These are phyloP conservation scores for Rapana venosa DNA, from an alignment of 2,888 invertebrate species.

Conservation along the genomic window DNA sequence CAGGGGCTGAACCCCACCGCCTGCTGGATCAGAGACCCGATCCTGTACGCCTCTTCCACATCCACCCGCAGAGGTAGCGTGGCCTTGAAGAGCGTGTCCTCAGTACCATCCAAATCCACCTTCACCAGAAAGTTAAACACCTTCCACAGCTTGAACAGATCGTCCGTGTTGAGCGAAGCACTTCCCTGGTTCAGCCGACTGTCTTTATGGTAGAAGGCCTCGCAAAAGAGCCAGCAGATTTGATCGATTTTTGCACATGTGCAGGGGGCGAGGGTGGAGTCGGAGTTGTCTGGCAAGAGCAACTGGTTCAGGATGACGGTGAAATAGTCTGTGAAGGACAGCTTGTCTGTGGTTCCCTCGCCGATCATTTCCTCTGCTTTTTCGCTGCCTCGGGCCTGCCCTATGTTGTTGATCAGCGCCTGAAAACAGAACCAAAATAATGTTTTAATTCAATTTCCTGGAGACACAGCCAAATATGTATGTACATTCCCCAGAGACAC, in stretches of 20 bases:
- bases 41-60: slow-evolving; percentile 63
- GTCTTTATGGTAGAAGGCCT: slow-evolving; percentile 81
- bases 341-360: slow-evolving; percentile 81
- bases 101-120: slow-evolving; percentile 78
- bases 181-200: not conserved
- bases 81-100: not conserved
- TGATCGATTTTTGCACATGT: slow-evolving; percentile 81
- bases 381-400: slow-evolving; percentile 87
- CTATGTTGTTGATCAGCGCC: slow-evolving; percentile 90
- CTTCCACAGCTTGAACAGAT: slow-evolving; percentile 77
- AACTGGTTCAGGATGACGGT: slow-evolving; percentile 47
- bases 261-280: not conserved
- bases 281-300: slow-evolving; percentile 43
- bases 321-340: slow-evolving; percentile 49
- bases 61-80: slow-evolving; percentile 62
- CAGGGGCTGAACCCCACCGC: slow-evolving; percentile 43
- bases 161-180: slow-evolving; percentile 80
- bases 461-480: not conserved
- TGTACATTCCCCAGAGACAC: not conserved
- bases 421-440: slow-evolving; percentile 72
- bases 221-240: slow-evolving; percentile 89
- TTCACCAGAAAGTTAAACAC: slow-evolving; percentile 89
- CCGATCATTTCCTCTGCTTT: slow-evolving; percentile 89
- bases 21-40: slow-evolving; percentile 51
- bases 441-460: not conserved